Evolutionary conservation across 2,888 invertebrate genomes (phyloP).

Genomic region (Pterostichus madidus): DNA sequence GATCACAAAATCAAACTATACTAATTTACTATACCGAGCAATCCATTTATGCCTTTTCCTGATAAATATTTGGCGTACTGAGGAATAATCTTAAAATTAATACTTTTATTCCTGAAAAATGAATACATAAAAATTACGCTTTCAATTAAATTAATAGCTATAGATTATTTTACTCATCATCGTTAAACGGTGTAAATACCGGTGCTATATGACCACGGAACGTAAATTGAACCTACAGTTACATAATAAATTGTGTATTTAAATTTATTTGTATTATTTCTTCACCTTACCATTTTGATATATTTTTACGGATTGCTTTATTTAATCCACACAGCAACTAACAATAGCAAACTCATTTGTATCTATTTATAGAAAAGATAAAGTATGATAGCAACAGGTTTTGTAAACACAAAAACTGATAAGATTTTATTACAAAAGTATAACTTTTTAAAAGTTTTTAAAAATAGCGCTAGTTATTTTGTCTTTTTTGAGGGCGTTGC

Average conservation of each 20-base stretch:
- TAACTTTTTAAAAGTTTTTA: background rate
- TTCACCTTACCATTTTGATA: conserved; percentile 50
- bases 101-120: conserved; percentile 65
- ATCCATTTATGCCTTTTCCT: conserved; percentile 81
- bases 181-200: conserved; percentile 84
- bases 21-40: conserved; percentile 80
- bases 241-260: conserved; percentile 3
- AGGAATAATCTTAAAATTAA: conserved; percentile 75
- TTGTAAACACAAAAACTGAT: background rate
- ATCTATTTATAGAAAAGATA: conserved; percentile 24
- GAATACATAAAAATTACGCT: conserved; percentile 5
- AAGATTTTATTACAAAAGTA: background rate
- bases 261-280: background rate
- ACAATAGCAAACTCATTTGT: background rate
- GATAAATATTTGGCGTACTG: conserved; percentile 83
- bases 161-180: conserved; percentile 78
- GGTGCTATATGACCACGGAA: conserved; percentile 85
- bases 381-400: background rate
- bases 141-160: conserved; percentile 9
- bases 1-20: background rate
- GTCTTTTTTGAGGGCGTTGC: conserved; percentile 11
- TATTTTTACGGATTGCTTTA: conserved; percentile 1
- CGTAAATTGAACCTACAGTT: conserved; percentile 74
- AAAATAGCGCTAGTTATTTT: conserved; percentile 32
- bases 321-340: background rate